Conservation (phyloP, 2,797 vertebrate species). For the Rhinichthys osculus region DNA sequence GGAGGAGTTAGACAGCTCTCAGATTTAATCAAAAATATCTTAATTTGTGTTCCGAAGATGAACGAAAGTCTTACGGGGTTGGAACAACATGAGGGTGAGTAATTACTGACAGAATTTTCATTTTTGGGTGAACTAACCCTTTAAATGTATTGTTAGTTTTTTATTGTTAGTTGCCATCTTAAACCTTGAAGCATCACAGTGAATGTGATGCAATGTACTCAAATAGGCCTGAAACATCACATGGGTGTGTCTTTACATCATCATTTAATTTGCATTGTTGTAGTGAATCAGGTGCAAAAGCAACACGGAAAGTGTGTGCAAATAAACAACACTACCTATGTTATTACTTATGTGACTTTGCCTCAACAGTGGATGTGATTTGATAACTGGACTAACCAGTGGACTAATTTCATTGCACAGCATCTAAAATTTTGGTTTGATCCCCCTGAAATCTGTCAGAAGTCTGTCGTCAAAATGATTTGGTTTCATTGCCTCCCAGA, state of each 20-base stretch:
- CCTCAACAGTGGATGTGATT: background rate
- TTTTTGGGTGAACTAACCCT: too few species aligned
- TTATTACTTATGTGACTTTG: background rate
- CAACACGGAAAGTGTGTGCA: background rate
- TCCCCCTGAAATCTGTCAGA: background rate
- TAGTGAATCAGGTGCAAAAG: background rate
- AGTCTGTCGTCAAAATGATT: background rate
- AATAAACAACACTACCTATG: background rate
- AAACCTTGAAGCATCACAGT: background rate
- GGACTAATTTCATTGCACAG: too few species aligned
- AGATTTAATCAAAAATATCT: too few species aligned
- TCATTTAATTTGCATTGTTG: background rate
- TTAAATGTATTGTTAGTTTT: background rate
- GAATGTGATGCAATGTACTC: background rate
- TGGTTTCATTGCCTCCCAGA: background rate
- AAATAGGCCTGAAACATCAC: background rate
- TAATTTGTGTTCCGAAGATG: too few species aligned
- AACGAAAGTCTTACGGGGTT: too few species aligned
- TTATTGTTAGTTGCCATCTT: slow-evolving; percentile 41
- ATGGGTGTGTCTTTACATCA: background rate
- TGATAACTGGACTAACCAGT: background rate
- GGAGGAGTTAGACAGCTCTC: too few species aligned
- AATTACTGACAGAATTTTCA: too few species aligned
- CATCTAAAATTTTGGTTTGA: background rate
- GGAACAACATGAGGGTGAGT: too few species aligned